These are phyloP conservation scores for Onychostoma macrolepis DNA, from an alignment of 2,113 vertebrate genomes.

Conservation along the genomic window DNA sequence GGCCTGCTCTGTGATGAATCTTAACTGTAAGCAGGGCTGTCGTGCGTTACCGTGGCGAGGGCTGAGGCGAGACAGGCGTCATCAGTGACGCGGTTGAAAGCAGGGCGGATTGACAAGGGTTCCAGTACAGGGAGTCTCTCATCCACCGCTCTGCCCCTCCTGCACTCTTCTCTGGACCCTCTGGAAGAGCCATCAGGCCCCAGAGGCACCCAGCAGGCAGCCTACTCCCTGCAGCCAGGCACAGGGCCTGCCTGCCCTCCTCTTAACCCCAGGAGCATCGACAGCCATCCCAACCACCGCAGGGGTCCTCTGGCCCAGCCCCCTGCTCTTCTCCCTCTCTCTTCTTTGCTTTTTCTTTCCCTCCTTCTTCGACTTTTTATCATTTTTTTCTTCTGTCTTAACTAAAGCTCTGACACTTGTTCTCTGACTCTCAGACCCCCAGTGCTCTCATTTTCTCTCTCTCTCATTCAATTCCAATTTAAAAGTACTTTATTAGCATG, in stretches of 20 bases:
- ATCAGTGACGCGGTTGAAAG: conserved; percentile 49
- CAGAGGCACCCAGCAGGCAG: conserved; percentile 61
- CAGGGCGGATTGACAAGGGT: conserved; percentile 45
- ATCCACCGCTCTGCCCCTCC: conserved; percentile 47
- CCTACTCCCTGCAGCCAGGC: conserved; percentile 62
- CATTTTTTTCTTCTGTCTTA: conserved; percentile 36
- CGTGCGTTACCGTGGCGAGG: conserved; percentile 44
- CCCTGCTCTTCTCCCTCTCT: conserved; percentile 46
- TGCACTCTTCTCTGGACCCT: conserved; percentile 46
- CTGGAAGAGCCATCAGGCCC: conserved; percentile 66
- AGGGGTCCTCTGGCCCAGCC: conserved; percentile 49
- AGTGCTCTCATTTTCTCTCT: not conserved
- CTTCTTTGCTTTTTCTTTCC: conserved; percentile 35
- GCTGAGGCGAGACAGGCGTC: conserved; percentile 33
- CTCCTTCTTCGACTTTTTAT: conserved; percentile 38
- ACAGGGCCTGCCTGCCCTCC: conserved; percentile 63
- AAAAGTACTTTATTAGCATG: too few relatives aligned
- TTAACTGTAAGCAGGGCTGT: conserved; percentile 49
- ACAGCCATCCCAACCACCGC: conserved; percentile 58
- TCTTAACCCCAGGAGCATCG: conserved; percentile 62
- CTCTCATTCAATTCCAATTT: not conserved
- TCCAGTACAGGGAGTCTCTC: conserved; percentile 51
- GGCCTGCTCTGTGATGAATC: conserved; percentile 49
- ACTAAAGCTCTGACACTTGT: conserved; percentile 17
- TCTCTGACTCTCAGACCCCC: conserved; percentile 4